These are phyloP conservation scores for Chondrosia reniformis DNA, from an alignment of 37 sponge, comb jelly and placozoan genomes.

Conservation along the genomic window DNA sequence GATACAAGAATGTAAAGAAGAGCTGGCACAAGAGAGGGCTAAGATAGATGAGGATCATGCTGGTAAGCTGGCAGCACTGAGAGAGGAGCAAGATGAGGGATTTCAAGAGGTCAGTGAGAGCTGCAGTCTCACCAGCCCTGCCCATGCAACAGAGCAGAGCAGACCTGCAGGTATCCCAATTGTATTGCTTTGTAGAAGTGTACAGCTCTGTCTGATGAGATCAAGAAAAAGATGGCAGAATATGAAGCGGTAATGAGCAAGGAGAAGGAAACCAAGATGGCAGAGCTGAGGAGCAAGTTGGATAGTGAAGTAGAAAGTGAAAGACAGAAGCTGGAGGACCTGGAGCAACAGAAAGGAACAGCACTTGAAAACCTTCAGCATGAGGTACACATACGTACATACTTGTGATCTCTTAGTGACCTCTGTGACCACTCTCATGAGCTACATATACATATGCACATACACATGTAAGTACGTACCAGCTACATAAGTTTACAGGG, in stretches of 20 bases:
- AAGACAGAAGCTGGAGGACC: neutral
- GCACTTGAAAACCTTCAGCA: neutral
- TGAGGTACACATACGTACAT: neutral
- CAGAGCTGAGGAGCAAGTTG: neutral
- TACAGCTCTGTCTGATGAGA: neutral
- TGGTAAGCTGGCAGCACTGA: neutral
- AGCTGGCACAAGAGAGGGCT: conserved; percentile 21
- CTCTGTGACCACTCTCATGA: too few relatives aligned
- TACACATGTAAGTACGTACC: neutral
- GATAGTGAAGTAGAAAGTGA: neutral
- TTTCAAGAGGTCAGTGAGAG: neutral
- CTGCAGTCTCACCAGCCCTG: neutral
- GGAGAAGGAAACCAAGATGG: neutral
- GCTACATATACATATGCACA: conserved; percentile 5
- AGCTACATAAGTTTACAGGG: neutral
- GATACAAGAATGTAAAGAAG: neutral
- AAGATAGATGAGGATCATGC: neutral
- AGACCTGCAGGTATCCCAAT: neutral
- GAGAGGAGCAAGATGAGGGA: neutral
- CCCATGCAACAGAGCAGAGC: too few relatives aligned
- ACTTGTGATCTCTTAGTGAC: too few relatives aligned
- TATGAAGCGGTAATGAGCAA: neutral
- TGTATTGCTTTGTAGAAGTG: neutral
- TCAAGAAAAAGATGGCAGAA: neutral
- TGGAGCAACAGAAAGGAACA: neutral